Conservation (phyloP, 2,113 vertebrate genomes). For the Callipepla californica region DNA sequence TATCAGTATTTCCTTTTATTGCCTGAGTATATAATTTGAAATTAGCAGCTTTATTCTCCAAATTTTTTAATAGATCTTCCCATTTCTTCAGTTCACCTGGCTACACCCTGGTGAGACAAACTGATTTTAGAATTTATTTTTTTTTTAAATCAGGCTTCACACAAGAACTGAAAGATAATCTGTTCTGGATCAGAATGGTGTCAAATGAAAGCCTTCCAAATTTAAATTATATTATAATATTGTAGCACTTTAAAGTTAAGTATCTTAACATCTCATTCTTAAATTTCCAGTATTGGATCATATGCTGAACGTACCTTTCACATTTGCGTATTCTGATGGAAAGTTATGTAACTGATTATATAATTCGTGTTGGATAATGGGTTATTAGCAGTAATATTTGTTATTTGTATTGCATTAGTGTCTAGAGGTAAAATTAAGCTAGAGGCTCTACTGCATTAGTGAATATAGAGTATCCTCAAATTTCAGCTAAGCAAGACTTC, state of each 20-base stretch:
- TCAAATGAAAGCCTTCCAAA: not conserved
- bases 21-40: no score
- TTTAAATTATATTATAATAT: not conserved
- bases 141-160: not conserved
- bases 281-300: not conserved
- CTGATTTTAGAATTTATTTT: no score
- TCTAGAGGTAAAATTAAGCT: not conserved
- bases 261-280: not conserved
- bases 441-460: not conserved
- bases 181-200: not conserved
- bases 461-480: not conserved
- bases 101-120: no score
- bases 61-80: no score
- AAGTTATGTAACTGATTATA: not conserved
- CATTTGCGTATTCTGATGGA: not conserved
- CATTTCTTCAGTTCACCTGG: no score
- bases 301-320: not conserved
- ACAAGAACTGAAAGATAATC: not conserved
- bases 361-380: not conserved
- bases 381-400: not conserved
- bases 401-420: not conserved
- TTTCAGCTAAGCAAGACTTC: not conserved
- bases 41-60: no score
- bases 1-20: no score
- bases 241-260: not conserved